phyloP scores from a whole-genome alignment of 2,113 vertebrate genomes.

The Syrrhaptes paradoxus region DNA sequence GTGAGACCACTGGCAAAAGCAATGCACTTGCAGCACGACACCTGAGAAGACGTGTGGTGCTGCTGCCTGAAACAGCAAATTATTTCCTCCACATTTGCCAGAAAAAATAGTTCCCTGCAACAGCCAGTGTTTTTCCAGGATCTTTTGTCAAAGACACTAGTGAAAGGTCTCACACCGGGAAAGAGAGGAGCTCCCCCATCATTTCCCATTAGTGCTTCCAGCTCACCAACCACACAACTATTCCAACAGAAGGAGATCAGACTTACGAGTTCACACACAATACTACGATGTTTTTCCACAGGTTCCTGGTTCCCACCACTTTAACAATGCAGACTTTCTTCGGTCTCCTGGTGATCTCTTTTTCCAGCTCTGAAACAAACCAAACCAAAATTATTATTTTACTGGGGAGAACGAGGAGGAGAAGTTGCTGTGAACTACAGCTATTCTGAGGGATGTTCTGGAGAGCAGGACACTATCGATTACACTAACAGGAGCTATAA shows the following conservation, averaged over 20 bases:
- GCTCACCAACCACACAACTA: background rate
- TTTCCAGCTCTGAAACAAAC: conserved; percentile 88
- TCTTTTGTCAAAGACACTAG: background rate
- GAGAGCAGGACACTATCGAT: background rate
- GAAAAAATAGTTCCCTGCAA: background rate
- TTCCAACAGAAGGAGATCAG: background rate
- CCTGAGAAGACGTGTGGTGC: background rate
- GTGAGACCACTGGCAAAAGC: background rate
- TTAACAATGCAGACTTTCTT: conserved; percentile 92
- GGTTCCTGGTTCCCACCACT: conserved; percentile 93
- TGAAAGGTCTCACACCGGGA: background rate
- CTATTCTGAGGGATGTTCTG: background rate
- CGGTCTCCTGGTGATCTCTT: conserved; percentile 87
- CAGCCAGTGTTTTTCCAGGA: background rate
- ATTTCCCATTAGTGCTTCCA: background rate
- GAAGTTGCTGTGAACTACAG: background rate
- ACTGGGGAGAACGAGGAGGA: background rate
- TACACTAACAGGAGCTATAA: background rate
- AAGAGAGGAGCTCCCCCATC: background rate
- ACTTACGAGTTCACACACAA: conserved; percentile 99
- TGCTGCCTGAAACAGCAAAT: background rate
- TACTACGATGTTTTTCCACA: conserved; percentile 98
- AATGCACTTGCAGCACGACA: rapidly evolving
- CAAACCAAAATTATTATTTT: background rate
- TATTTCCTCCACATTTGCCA: rapidly evolving